Evolutionary conservation across 2,888 invertebrate genomes (phyloP).

Genomic region (Aproaerema taeniolella): DNA sequence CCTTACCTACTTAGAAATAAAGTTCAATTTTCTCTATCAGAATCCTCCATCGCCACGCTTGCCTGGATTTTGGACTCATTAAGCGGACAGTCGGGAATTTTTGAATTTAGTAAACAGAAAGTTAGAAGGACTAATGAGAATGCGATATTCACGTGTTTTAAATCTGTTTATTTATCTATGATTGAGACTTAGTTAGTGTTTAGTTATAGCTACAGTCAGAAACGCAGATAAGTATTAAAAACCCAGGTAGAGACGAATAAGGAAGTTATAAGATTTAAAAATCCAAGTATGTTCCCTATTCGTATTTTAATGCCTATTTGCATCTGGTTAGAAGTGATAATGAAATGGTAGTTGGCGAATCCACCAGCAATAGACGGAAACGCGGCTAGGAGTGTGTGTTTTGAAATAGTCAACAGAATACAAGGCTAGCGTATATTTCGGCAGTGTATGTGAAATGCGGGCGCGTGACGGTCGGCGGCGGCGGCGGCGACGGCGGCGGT

Average conservation of each 20-base stretch:
- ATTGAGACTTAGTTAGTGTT: too few species aligned
- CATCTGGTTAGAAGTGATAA: constrained; percentile 12
- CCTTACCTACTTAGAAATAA: too few species aligned
- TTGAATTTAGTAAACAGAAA: constrained; percentile 60
- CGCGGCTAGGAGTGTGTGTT: constrained; percentile 31
- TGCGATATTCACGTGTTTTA: constrained; percentile 5
- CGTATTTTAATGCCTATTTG: constrained; percentile 4
- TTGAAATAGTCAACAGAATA: constrained; percentile 50
- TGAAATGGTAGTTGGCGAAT: constrained; percentile 16
- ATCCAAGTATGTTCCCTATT: background rate
- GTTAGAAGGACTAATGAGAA: constrained; percentile 41
- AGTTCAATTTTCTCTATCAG: too few species aligned
- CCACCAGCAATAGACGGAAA: constrained; percentile 41
- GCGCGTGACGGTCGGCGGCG: constrained; percentile 25
- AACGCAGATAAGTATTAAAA: too few species aligned
- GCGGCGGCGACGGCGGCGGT: constrained; percentile 23
- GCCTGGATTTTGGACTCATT: constrained; percentile 65
- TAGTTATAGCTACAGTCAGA: background rate
- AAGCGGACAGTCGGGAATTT: constrained; percentile 57
- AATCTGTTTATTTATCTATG: constrained; percentile 2
- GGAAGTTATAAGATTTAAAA: background rate
- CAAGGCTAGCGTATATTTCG: constrained; percentile 58
- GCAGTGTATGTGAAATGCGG: constrained; percentile 52
- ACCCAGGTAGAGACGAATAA: background rate
- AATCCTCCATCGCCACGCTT: constrained; percentile 25